A percentile compares a stretch with the other conserved stretches of the same genome.
These are phyloP conservation scores for Poecile atricapillus DNA, from an alignment of 2,113 vertebrate genomes.

Conservation along the genomic window DNA sequence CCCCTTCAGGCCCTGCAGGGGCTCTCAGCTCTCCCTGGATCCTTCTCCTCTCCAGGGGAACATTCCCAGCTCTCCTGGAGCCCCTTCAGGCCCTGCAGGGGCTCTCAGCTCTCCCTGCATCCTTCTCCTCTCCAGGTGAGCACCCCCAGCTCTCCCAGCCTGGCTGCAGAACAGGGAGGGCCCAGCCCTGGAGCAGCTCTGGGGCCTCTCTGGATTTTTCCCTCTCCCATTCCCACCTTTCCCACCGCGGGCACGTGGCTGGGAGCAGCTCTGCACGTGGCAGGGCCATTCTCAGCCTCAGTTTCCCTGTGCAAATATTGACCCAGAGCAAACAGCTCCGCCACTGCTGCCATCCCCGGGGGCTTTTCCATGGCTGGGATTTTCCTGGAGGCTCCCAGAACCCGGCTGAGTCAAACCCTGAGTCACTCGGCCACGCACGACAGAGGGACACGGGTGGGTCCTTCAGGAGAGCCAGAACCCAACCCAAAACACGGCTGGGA, in stretches of 20 bases:
- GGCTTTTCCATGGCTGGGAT: neutral
- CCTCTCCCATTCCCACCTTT: neutral
- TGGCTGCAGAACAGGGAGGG: neutral
- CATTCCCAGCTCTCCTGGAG: neutral
- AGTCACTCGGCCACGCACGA: neutral
- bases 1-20: neutral
- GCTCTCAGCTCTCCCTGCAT: neutral
- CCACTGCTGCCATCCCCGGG: neutral
- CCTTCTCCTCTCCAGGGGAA: neutral
- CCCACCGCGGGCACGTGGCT: neutral
- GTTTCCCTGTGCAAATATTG: neutral
- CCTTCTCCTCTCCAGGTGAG: accelerated
- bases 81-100: neutral
- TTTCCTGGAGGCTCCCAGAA: neutral
- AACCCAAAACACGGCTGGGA: accelerated
- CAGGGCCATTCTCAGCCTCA: neutral
- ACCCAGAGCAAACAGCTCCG: neutral
- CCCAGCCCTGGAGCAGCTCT: neutral
- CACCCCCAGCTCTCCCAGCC: neutral
- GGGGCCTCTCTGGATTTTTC: neutral
- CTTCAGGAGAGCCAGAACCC: neutral
- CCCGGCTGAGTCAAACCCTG: neutral
- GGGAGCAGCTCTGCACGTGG: neutral
- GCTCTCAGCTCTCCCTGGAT: neutral
- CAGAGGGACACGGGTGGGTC: neutral